Conservation (phyloP, 2,113 vertebrate genomes). For the Pelecanus crispus region DNA sequence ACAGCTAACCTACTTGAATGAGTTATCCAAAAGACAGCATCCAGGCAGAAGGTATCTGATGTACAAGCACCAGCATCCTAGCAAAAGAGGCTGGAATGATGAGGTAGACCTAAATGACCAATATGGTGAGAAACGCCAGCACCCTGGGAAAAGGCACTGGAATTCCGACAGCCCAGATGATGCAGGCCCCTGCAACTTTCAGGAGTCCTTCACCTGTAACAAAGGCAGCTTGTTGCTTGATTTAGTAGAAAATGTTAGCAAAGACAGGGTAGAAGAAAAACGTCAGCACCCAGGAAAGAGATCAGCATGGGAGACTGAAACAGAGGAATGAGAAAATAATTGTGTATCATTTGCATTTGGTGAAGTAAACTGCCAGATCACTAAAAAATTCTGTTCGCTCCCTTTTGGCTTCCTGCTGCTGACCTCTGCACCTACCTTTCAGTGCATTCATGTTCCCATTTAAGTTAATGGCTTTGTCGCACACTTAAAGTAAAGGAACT, state of each 20-base stretch:
- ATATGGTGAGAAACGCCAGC: slow-evolving; percentile 80
- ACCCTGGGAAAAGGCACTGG: slow-evolving; percentile 80
- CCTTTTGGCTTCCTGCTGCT: neutral
- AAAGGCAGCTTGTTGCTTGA: slow-evolving; percentile 77
- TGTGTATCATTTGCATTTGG: neutral
- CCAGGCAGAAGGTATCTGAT: slow-evolving; percentile 78
- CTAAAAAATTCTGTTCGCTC: neutral
- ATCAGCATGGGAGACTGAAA: slow-evolving; percentile 68
- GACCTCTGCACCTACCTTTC: neutral
- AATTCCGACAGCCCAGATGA: slow-evolving; percentile 67
- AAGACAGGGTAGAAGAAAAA: slow-evolving; percentile 76
- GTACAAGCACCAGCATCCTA: slow-evolving; percentile 78
- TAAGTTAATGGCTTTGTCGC: neutral
- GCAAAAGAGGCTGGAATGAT: slow-evolving; percentile 64
- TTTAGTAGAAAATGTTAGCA: slow-evolving; percentile 75
- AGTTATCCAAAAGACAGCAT: slow-evolving; percentile 82
- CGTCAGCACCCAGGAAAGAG: slow-evolving; percentile 86
- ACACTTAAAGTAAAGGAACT: neutral
- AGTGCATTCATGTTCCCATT: neutral
- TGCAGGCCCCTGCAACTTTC: slow-evolving; percentile 71
- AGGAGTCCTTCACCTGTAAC: slow-evolving; percentile 71
- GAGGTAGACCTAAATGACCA: slow-evolving; percentile 55
- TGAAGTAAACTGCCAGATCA: neutral
- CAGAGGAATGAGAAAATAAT: slow-evolving; percentile 66
- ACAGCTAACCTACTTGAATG: slow-evolving; percentile 44